Evolutionary conservation across 37 sponge, comb jelly and placozoan genomes (phyloP).

Genomic region (Bolinopsis microptera): DNA sequence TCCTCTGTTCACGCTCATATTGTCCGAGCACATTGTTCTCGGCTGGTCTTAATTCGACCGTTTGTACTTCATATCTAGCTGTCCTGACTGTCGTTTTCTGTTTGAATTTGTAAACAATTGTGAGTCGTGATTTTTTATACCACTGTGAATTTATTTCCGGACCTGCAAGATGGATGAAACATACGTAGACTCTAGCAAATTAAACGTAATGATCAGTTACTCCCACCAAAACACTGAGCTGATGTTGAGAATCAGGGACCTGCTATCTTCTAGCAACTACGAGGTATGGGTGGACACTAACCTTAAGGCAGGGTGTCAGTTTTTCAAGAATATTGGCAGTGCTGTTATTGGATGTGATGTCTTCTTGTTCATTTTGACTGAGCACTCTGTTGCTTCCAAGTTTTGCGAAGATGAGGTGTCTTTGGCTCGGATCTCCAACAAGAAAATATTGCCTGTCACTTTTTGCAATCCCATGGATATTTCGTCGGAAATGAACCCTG

Average conservation of each 20-base stretch:
- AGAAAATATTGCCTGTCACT: constrained; percentile 76
- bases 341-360: constrained; percentile 61
- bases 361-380: constrained; percentile 75
- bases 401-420: constrained; percentile 79
- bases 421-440: constrained; percentile 93
- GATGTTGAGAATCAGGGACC: constrained; percentile 30
- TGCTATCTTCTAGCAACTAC: neutral
- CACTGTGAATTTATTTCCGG: no score
- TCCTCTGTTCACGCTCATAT: no score
- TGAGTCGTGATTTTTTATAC: no score
- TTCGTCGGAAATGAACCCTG: constrained; percentile 67
- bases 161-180: no score
- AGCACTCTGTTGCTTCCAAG: constrained; percentile 70
- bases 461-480: constrained; percentile 36
- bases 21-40: no score
- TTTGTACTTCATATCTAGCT: no score
- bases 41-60: no score
- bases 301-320: constrained; percentile 38
- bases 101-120: no score
- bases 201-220: constrained; percentile 40
- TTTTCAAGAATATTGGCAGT: constrained; percentile 52
- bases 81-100: no score
- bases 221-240: constrained; percentile 49
- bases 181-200: neutral
- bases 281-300: constrained; percentile 61